These are phyloP conservation scores for Copsychus sechellarum DNA, from an alignment of 2,113 vertebrate species.

Conservation along the genomic window DNA sequence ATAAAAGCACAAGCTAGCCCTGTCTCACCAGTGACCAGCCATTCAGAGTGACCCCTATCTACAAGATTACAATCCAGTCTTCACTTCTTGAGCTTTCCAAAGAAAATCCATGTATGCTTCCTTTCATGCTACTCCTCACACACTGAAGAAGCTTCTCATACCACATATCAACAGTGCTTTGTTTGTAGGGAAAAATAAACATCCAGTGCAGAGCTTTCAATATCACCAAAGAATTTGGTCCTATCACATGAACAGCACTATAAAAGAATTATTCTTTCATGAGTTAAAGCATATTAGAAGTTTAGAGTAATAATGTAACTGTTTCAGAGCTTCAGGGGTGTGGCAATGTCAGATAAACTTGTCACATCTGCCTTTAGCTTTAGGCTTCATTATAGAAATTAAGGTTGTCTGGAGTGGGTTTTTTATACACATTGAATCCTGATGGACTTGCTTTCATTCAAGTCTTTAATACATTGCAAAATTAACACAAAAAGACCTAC, in stretches of 20 bases:
- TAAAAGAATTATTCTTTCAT: not conserved
- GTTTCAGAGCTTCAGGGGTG: not conserved
- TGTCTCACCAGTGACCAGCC: not conserved
- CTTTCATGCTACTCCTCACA: not conserved
- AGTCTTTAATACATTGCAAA: not conserved
- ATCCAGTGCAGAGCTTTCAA: not conserved
- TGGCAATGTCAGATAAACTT: accelerated
- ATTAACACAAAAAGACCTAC: constrained; percentile 74
- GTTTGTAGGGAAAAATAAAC: not conserved
- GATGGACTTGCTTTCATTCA: not conserved
- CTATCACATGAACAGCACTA: not conserved
- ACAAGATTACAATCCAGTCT: not conserved
- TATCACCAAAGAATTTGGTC: not conserved
- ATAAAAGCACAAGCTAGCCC: not conserved
- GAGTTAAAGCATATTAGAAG: not conserved
- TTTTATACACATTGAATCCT: not conserved
- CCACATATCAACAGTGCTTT: not conserved
- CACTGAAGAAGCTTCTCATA: not conserved
- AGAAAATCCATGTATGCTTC: not conserved
- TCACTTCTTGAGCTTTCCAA: not conserved
- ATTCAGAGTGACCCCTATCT: not conserved
- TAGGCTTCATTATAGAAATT: not conserved
- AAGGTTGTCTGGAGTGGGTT: not conserved
- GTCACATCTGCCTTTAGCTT: not conserved
- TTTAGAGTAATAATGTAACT: not conserved